phyloP scores from a whole-genome alignment of 92 coral and sea anemone species.

The Phenganax marumi region DNA sequence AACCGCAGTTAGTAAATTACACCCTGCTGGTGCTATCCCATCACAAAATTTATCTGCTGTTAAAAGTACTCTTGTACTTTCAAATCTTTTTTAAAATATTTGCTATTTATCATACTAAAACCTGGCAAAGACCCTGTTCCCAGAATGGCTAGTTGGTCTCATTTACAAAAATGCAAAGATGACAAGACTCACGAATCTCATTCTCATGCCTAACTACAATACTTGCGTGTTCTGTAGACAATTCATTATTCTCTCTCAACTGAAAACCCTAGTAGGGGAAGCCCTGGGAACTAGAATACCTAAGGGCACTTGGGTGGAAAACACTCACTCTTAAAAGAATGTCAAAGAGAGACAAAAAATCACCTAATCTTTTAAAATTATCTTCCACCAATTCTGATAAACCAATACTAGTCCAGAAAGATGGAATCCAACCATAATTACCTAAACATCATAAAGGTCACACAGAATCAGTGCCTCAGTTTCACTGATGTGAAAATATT shows the following conservation, averaged over 20 bases:
- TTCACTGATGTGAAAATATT: not conserved
- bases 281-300: no score
- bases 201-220: no score
- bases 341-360: not conserved
- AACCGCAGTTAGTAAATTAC: not conserved
- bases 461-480: not conserved
- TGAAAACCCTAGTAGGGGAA: no score
- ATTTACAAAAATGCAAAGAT: no score
- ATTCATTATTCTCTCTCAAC: no score
- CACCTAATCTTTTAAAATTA: slow-evolving; percentile 73
- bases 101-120: no score
- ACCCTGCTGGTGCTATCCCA: not conserved
- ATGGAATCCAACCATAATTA: slow-evolving; percentile 81
- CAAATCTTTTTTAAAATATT: not conserved
- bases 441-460: slow-evolving; percentile 4
- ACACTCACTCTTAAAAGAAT: no score
- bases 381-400: slow-evolving; percentile 73
- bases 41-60: not conserved
- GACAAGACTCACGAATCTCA: no score
- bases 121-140: no score
- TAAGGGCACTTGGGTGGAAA: no score
- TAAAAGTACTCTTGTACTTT: not conserved
- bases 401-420: slow-evolving; percentile 77
- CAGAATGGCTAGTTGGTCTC: no score
- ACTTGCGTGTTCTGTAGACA: no score